Evolutionary conservation across 2,797 vertebrate species (phyloP).

Genomic region (Sebastes flavidus): DNA sequence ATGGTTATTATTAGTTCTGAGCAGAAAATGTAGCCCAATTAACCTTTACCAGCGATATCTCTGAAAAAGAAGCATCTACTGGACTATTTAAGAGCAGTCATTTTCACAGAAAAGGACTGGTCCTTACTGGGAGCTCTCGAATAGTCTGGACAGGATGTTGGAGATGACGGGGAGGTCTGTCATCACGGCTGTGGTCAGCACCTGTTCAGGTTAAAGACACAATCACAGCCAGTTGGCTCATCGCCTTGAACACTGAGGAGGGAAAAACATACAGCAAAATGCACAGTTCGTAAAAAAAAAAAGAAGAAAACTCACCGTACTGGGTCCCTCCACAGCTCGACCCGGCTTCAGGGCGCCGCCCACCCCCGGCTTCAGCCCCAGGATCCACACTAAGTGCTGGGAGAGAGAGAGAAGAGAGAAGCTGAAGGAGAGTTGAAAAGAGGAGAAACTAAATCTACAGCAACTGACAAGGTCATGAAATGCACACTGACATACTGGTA

Average conservation of each 20-base stretch:
- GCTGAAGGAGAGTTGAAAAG: neutral
- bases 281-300: neutral
- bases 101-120: neutral
- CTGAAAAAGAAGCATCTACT: neutral
- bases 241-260: neutral
- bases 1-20: neutral
- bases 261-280: neutral
- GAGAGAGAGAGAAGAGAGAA: constrained; percentile 38
- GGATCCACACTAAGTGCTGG: constrained; percentile 98
- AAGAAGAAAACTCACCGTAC: constrained; percentile 86
- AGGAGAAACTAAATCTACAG: neutral
- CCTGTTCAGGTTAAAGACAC: constrained; percentile 77
- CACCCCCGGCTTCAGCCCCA: constrained; percentile 94
- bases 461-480: neutral
- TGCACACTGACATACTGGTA: neutral
- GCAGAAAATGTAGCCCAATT: neutral
- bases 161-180: constrained; percentile 97
- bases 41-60: neutral
- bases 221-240: constrained; percentile 5
- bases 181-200: constrained; percentile 98
- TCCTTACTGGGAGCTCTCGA: constrained; percentile 98
- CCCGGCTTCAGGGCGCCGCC: constrained; percentile 97
- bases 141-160: constrained; percentile 96
- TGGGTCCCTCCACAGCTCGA: constrained; percentile 96
- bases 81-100: neutral